A percentile compares a stretch with the other conserved stretches of the same genome.
These are phyloP conservation scores for Drosophila setosimentum DNA, from an alignment of 2,888 invertebrate genomes.

Conservation along the genomic window DNA sequence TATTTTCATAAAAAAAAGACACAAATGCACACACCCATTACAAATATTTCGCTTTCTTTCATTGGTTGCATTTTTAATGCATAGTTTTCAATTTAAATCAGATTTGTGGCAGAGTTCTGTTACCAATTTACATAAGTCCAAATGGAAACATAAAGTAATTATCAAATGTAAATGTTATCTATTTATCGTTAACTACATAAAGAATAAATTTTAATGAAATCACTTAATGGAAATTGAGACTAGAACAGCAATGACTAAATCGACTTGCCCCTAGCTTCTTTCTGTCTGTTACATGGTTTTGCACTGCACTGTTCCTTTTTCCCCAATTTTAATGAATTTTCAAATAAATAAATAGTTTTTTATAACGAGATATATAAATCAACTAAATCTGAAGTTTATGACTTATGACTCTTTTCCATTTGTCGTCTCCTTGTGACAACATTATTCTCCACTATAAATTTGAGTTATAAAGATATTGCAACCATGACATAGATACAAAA, in stretches of 20 bases:
- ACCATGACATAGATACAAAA: background rate
- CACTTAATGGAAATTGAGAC: background rate
- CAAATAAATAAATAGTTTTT: background rate
- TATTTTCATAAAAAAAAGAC: background rate
- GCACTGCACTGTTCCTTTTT: too few species aligned
- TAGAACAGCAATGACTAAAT: background rate
- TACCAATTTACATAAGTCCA: background rate
- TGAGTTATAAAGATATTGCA: background rate
- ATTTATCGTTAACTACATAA: background rate
- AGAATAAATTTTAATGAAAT: background rate
- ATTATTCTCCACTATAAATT: background rate
- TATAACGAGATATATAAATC: too few species aligned
- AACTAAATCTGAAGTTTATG: background rate
- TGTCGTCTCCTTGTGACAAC: background rate
- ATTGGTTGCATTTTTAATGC: background rate
- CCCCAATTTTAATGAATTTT: background rate
- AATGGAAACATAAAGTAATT: background rate
- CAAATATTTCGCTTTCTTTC: background rate
- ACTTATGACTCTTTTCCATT: background rate
- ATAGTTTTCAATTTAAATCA: background rate
- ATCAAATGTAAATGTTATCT: background rate
- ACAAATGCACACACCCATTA: background rate
- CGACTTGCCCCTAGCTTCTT: background rate
- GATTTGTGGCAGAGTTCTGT: conserved; percentile 1
- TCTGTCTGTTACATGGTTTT: background rate